These are phyloP conservation scores for Thymelicus lineola DNA, from an alignment of 2,888 invertebrate genomes.

Conservation along the genomic window DNA sequence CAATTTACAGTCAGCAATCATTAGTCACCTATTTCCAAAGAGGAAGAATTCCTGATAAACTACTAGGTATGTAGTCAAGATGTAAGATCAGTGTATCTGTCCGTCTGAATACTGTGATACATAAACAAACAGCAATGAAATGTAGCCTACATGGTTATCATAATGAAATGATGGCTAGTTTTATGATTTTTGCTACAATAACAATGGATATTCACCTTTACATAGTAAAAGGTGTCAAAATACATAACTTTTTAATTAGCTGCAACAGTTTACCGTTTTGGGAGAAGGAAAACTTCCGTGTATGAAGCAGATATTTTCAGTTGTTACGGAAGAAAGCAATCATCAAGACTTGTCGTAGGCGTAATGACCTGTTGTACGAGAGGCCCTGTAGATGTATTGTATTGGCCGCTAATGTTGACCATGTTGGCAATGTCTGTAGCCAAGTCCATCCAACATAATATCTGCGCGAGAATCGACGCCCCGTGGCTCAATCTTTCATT, in stretches of 20 bases:
- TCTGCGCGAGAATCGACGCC: conserved; percentile 24
- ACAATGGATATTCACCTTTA: too few relatives aligned
- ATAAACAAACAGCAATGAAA: not conserved
- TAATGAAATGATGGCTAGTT: too few relatives aligned
- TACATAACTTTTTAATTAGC: too few relatives aligned
- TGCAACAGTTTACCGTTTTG: too few relatives aligned
- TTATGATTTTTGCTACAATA: too few relatives aligned
- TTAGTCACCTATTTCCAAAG: conserved; percentile 11
- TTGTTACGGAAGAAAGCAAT: too few relatives aligned
- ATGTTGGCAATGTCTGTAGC: not conserved
- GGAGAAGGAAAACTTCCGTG: too few relatives aligned
- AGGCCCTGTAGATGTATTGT: not conserved
- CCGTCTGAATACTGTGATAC: not conserved
- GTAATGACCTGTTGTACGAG: too few relatives aligned
- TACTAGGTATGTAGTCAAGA: conserved; percentile 56
- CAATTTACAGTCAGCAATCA: conserved; percentile 3
- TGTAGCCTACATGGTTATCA: not conserved
- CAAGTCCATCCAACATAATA: conserved; percentile 45
- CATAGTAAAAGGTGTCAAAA: too few relatives aligned
- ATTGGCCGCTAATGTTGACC: not conserved
- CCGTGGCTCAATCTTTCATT: conserved; percentile 54
- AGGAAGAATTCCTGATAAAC: conserved; percentile 54
- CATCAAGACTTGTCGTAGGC: too few relatives aligned
- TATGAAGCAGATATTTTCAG: too few relatives aligned
- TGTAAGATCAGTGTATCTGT: conserved; percentile 59